phyloP scores from a whole-genome alignment of 2,888 invertebrate genomes.

The Charanyca ferruginea region DNA sequence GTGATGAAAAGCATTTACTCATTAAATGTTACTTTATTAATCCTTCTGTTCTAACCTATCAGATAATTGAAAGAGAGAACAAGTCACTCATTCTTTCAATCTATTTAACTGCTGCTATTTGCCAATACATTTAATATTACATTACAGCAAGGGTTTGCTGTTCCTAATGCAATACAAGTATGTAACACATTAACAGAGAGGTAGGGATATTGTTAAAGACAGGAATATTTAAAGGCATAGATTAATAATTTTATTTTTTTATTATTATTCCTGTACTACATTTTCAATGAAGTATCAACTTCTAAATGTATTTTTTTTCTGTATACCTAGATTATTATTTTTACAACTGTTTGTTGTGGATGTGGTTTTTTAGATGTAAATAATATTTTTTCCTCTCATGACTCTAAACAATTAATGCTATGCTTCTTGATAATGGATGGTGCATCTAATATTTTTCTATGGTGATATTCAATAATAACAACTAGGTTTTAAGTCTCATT shows the following conservation, averaged over 20 bases:
- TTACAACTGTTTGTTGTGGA: conserved; percentile 31
- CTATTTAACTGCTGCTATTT: conserved; percentile 10
- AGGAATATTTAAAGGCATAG: not conserved
- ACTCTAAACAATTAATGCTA: conserved; percentile 21
- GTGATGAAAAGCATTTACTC: not conserved
- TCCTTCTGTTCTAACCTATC: not conserved
- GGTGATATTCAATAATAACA: conserved; percentile 15
- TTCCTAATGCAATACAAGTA: conserved; percentile 21
- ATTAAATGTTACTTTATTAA: conserved; percentile 2
- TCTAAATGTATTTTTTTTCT: conserved; percentile 14
- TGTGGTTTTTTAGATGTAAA: conserved; percentile 51
- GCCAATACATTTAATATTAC: conserved; percentile 14
- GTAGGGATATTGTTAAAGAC: not conserved
- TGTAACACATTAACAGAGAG: conserved; percentile 24
- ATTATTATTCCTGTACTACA: conserved; percentile 10
- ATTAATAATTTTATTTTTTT: not conserved
- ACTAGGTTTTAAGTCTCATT: conserved; percentile 10
- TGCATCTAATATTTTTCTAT: conserved; percentile 22
- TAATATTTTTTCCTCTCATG: conserved; percentile 18
- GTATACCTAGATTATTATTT: conserved; percentile 21
- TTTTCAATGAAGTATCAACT: conserved; percentile 25
- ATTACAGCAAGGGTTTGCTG: conserved; percentile 35
- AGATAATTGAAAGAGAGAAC: not conserved
- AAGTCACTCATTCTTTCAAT: not conserved
- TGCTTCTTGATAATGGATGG: conserved; percentile 32